Percentiles rank a stretch among this genome's conserved stretches.
Evolutionary conservation across 2,113 vertebrate genomes (phyloP).

Genomic region (Candoia aspera): DNA sequence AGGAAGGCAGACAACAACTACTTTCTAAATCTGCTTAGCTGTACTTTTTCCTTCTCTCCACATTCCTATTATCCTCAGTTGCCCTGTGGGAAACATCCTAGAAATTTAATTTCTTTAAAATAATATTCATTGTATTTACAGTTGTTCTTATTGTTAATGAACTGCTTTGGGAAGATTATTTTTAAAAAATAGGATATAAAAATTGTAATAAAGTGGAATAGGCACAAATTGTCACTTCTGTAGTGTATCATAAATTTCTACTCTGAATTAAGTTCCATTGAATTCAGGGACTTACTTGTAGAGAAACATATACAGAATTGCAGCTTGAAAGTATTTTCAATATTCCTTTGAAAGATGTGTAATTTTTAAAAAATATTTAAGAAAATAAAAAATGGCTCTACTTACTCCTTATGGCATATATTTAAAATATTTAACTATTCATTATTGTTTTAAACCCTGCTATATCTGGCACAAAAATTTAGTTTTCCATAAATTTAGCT

Average conservation of each 20-base stretch:
- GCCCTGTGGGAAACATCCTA: background rate
- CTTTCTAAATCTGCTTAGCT: background rate
- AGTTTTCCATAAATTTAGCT: background rate
- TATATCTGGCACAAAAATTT: rapidly evolving
- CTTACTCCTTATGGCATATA: background rate
- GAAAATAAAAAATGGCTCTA: background rate
- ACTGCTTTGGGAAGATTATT: background rate
- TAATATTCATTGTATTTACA: background rate
- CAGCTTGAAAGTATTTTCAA: background rate
- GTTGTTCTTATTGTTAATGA: background rate
- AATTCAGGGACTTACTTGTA: background rate
- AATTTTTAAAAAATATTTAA: background rate
- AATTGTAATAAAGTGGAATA: background rate
- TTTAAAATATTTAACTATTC: background rate
- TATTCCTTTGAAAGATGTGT: background rate
- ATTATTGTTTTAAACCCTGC: background rate
- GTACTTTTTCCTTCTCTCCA: background rate
- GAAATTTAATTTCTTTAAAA: background rate
- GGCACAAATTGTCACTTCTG: rapidly evolving
- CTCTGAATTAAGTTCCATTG: background rate
- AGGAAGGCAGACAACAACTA: background rate
- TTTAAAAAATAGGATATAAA: background rate
- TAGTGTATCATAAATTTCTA: background rate
- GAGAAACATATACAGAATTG: background rate
- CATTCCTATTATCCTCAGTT: background rate